A percentile compares a stretch with the other conserved stretches of the same genome.
These are phyloP conservation scores for Malurus leucopterus DNA, from an alignment of 2,797 vertebrate species.

Conservation along the genomic window DNA sequence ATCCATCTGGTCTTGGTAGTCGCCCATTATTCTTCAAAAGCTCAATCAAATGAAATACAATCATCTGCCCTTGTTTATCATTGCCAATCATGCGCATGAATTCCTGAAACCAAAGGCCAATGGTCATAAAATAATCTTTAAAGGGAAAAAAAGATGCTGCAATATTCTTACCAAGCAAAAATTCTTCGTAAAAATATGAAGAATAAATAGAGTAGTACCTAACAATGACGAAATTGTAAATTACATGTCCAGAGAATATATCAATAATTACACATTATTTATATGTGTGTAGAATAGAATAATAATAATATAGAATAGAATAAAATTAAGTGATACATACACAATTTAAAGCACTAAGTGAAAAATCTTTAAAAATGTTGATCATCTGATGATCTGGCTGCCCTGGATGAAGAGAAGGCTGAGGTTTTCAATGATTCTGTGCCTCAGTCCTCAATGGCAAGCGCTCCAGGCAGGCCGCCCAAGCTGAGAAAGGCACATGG, in stretches of 20 bases:
- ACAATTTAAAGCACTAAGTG: not conserved
- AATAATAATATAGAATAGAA: not conserved
- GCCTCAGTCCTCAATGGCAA: not conserved
- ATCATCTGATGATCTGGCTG: not conserved
- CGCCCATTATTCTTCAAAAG: constrained; percentile 86
- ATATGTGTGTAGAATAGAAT: not conserved
- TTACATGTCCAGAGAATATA: not conserved
- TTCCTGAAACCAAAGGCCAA: constrained; percentile 76
- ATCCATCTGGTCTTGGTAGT: constrained; percentile 84
- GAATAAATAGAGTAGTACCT: not conserved
- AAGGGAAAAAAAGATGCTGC: not conserved
- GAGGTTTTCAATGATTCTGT: not conserved
- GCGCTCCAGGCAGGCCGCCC: rapidly evolving
- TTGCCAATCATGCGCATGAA: constrained; percentile 97
- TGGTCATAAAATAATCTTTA: not conserved
- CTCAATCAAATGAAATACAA: constrained; percentile 93
- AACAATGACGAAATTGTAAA: not conserved
- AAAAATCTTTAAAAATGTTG: not conserved
- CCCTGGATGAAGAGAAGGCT: not conserved
- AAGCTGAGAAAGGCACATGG: not conserved
- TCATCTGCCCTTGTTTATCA: constrained; percentile 98
- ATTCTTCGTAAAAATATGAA: not conserved
- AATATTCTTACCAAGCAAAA: not conserved
- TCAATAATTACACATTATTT: not conserved
- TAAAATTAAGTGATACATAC: not conserved